Percentiles rank a stretch among this genome's conserved stretches.
phyloP scores from a whole-genome alignment of 1,140 invertebrate genomes.

The Meloidogyne hapla region DNA sequence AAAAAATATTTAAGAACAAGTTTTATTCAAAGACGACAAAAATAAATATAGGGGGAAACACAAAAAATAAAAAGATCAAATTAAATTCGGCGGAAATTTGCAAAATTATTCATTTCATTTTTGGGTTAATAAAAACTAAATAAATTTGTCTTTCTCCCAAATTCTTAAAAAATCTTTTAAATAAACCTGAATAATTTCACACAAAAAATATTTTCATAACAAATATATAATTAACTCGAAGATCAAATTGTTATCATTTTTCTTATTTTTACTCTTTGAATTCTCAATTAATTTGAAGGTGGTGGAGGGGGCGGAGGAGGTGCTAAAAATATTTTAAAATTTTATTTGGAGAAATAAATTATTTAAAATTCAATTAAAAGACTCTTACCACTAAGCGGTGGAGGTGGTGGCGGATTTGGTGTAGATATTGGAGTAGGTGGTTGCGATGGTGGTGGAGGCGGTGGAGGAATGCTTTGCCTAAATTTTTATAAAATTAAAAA shows the following conservation, averaged over 20 bases:
- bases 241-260: not conserved
- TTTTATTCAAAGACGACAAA: no score
- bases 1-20: no score
- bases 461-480: constrained; percentile 30
- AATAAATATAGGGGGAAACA: no score
- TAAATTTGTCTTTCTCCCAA: no score
- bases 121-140: no score
- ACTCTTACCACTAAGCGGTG: constrained; percentile 30
- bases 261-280: not conserved
- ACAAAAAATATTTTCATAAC: not conserved
- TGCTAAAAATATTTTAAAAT: not conserved
- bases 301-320: constrained; percentile 6
- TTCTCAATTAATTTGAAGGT: not conserved
- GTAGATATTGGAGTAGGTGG: constrained; percentile 41
- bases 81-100: no score
- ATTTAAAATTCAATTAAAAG: not conserved
- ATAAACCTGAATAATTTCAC: no score
- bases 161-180: no score
- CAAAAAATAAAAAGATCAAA: no score
- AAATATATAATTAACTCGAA: not conserved
- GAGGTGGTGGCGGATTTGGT: constrained; percentile 40
- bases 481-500: not conserved
- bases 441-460: constrained; percentile 44
- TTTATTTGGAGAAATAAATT: not conserved
- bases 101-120: no score